Percentiles rank a stretch among this genome's conserved stretches.
phyloP scores from a whole-genome alignment of 2,888 invertebrate genomes.

The Abscondita cerata region DNA sequence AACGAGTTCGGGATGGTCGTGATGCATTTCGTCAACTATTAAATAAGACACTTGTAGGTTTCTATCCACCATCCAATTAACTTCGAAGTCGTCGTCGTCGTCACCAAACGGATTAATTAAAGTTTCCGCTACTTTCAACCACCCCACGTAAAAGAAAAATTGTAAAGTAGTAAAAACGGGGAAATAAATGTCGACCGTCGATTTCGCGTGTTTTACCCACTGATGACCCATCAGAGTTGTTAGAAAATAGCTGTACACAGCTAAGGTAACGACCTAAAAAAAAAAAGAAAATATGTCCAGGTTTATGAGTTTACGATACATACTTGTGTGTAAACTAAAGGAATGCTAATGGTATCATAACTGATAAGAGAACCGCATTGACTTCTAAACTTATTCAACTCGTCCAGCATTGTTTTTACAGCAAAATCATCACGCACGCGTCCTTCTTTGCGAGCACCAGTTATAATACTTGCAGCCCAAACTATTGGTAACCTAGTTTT shows the following conservation, averaged over 20 bases:
- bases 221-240: conserved; percentile 90
- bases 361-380: conserved; percentile 78
- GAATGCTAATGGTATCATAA: conserved; percentile 81
- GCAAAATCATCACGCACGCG: conserved; percentile 91
- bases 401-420: conserved; percentile 88
- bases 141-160: conserved; percentile 89
- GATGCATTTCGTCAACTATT: conserved; percentile 94
- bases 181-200: conserved; percentile 84
- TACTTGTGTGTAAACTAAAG: conserved; percentile 83
- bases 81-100: conserved; percentile 91
- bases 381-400: conserved; percentile 83
- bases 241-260: conserved; percentile 90
- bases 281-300: too few relatives aligned
- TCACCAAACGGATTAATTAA: conserved; percentile 92
- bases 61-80: conserved; percentile 92
- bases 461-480: conserved; percentile 91
- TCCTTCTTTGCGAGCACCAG: conserved; percentile 88
- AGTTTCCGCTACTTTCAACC: conserved; percentile 91
- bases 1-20: conserved; percentile 87
- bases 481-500: conserved; percentile 77
- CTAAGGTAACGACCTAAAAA: conserved; percentile 79
- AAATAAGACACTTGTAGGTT: conserved; percentile 88
- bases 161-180: conserved; percentile 90
- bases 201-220: conserved; percentile 72
- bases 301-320: conserved; percentile 2